Percentiles rank a stretch among this genome's conserved stretches.
Conservation (phyloP, 2,797 vertebrate species). For the Pyrocephalus nanus region DNA sequence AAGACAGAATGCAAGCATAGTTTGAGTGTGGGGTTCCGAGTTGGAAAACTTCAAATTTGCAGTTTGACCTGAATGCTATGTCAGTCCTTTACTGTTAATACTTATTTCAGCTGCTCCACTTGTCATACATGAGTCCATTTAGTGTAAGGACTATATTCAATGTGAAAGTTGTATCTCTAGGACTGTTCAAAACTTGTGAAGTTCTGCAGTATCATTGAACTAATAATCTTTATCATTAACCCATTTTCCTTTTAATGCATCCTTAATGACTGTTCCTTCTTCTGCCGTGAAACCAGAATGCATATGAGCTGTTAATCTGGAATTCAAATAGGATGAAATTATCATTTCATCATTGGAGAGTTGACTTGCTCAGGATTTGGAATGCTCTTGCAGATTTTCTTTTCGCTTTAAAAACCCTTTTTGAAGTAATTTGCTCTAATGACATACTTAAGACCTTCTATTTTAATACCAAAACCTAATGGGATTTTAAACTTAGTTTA, state of each 20-base stretch:
- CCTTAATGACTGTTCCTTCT: constrained; percentile 5
- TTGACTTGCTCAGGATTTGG: not conserved
- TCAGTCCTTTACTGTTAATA: not conserved
- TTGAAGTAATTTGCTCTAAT: constrained; percentile 32
- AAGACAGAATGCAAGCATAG: not conserved
- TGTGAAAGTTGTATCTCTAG: not conserved
- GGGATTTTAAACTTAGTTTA: not conserved
- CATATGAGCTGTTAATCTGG: not conserved
- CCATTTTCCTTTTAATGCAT: constrained; percentile 6
- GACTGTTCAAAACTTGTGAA: not conserved
- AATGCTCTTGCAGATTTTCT: not conserved
- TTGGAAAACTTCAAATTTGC: not conserved
- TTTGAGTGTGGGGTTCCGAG: not conserved
- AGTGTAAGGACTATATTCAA: not conserved
- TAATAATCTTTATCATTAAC: constrained; percentile 11
- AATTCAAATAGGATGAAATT: constrained; percentile 12
- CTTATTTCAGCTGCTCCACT: not conserved
- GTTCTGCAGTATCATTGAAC: not conserved
- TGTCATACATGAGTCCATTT: not conserved
- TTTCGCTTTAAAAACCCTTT: not conserved
- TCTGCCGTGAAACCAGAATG: constrained; percentile 6
- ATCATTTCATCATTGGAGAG: constrained; percentile 9
- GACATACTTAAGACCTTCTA: not conserved
- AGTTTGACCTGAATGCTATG: not conserved
- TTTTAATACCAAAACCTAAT: not conserved